These are phyloP conservation scores for Vesta saturnalis DNA, from an alignment of 2,888 invertebrate genomes.

Conservation along the genomic window DNA sequence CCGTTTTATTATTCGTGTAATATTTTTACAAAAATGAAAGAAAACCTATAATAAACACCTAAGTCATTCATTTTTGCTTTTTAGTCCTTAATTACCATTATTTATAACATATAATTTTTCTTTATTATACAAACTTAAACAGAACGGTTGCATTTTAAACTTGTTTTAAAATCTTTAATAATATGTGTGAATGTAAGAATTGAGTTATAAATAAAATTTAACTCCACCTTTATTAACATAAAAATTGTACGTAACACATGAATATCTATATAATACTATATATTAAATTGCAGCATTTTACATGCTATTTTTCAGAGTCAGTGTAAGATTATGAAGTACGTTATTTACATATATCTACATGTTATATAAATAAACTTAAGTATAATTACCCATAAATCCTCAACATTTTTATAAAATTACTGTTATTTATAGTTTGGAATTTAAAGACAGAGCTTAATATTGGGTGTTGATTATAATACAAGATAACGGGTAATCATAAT, in stretches of 20 bases:
- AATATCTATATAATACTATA: constrained; percentile 39
- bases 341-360: constrained; percentile 33
- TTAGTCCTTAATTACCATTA: constrained; percentile 10
- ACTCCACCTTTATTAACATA: constrained; percentile 29
- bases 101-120: constrained; percentile 4
- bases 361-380: constrained; percentile 42
- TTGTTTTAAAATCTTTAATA: constrained; percentile 22
- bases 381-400: constrained; percentile 44
- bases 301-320: constrained; percentile 41
- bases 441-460: constrained; percentile 16
- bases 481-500: too few relatives aligned
- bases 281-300: constrained; percentile 33
- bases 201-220: constrained; percentile 44
- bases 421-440: constrained; percentile 40
- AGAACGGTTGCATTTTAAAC: constrained; percentile 20
- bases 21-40: background rate
- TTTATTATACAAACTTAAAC: constrained; percentile 9
- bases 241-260: constrained; percentile 36
- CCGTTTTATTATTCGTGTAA: background rate
- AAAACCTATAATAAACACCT: constrained; percentile 3
- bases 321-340: constrained; percentile 31
- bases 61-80: background rate
- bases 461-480: background rate
- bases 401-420: constrained; percentile 41
- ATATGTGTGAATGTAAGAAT: constrained; percentile 25